Evolutionary conservation across 1,140 invertebrate genomes (phyloP).

Genomic region (Notospermus geniculatus): DNA sequence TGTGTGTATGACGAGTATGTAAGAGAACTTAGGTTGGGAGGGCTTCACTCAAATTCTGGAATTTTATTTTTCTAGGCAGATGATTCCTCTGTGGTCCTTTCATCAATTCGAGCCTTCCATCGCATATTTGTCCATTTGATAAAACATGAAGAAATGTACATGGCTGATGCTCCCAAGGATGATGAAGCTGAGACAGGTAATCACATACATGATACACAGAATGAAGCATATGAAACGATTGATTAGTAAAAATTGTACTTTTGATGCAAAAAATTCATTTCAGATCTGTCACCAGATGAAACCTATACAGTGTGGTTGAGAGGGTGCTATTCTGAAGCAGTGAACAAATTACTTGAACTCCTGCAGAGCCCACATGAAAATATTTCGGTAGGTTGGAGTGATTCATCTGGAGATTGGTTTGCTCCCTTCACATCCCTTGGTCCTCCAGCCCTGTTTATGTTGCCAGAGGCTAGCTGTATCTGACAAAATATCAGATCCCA

Average conservation of each 20-base stretch:
- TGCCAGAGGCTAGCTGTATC: too few relatives aligned
- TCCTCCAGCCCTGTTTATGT: too few relatives aligned
- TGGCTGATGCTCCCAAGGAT: constrained; percentile 18
- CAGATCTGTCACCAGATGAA: constrained; percentile 16
- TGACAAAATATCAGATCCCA: background rate
- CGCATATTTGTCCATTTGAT: constrained; percentile 40
- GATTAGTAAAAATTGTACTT: background rate
- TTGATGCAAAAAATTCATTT: constrained; percentile 2
- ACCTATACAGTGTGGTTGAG: constrained; percentile 36
- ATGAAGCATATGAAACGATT: background rate
- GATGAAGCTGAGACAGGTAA: constrained; percentile 7
- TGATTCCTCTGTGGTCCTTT: constrained; percentile 26
- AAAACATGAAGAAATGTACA: constrained; percentile 29
- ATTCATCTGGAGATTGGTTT: background rate
- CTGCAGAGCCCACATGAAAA: constrained; percentile 16
- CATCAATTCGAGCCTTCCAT: constrained; percentile 33
- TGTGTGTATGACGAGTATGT: background rate
- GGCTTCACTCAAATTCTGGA: background rate
- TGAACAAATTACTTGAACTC: constrained; percentile 23
- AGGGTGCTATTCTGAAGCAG: constrained; percentile 28
- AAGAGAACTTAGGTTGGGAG: background rate
- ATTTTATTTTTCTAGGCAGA: constrained; percentile 31
- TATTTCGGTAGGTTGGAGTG: constrained; percentile 25
- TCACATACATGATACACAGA: background rate
- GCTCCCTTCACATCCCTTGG: too few relatives aligned